Base-by-base conservation (phyloP, 2,797 vertebrate genomes). In the Crocodylus rhombifer region DNA sequence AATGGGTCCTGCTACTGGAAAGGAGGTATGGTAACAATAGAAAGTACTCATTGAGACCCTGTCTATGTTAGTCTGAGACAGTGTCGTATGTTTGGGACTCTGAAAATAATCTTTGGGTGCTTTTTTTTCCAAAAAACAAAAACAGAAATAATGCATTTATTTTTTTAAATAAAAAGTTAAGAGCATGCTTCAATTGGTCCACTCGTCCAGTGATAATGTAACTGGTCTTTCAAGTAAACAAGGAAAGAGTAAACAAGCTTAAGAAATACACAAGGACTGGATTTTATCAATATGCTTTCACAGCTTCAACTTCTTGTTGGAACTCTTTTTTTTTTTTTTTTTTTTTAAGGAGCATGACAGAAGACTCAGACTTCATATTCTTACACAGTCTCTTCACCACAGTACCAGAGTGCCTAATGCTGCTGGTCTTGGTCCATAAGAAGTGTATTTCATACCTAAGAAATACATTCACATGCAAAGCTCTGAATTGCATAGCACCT, bases 401-500 rank as follows among this genome's bases (percentile, higher is more conserved):
- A 4, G 28, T 20, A 5, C 90, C 91, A 36, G 75, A 36, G 76
- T 11, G 80, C 80, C 76, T 65, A 20, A 42, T 42, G 42, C 67
- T 71, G 15, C 11, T 57, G 33, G 13, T 55, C 57, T 87, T 33
- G 20, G 9, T 25, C 84, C 64, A n/a, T 30, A 77, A 77, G 20
- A 30, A 28, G 58, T 77, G 7, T 30, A 77, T 30, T 18, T 33
- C 57, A 60, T 7, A 60, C 23, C 18, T 58, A 14, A 11, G 28
- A 16, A 21, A 69, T 4, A 3, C 33, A 18, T 67, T 67, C n/a
- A 5, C 2, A 71, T 33, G 0, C 1, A 1, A 30, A 30, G 30
- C 30, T 30, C 30, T 30, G 30, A 30, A 30, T 30, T 30, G 30
- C 30, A 30, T 30, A 30, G 30, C 30, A 30, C 30, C 30, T 30